phyloP scores from a whole-genome alignment of 2,888 invertebrate genomes.

The Rhagium mordax region DNA sequence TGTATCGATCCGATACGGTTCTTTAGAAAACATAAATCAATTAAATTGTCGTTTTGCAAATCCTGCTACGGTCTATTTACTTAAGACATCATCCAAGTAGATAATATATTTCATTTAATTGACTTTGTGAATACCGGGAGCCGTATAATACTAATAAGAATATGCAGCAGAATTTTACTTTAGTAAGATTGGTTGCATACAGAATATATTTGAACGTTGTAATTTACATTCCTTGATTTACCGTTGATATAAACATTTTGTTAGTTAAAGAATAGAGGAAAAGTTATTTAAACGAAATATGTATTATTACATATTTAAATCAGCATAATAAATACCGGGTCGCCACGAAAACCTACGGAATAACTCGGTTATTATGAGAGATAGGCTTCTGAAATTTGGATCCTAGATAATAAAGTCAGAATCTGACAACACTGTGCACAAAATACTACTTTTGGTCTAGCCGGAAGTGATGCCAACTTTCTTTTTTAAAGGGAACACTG shows the following conservation, averaged over 20 bases:
- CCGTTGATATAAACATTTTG: background rate
- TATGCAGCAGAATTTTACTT: conserved; percentile 13
- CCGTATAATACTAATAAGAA: conserved; percentile 14
- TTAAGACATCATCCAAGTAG: conserved; percentile 58
- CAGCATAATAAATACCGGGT: no score
- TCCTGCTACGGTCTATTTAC: conserved; percentile 57
- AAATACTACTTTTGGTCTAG: no score
- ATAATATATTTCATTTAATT: conserved; percentile 57
- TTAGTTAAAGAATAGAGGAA: no score
- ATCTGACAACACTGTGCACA: no score
- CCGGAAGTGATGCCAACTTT: no score
- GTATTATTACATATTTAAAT: no score
- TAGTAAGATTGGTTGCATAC: conserved; percentile 26
- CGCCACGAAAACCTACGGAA: no score
- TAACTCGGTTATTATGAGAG: no score
- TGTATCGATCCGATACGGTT: conserved; percentile 33
- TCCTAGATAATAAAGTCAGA: no score
- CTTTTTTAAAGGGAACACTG: no score
- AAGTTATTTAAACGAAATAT: no score
- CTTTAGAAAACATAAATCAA: conserved; percentile 43
- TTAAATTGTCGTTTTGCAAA: conserved; percentile 43
- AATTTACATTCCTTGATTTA: background rate
- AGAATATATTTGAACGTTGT: background rate
- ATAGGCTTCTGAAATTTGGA: no score
- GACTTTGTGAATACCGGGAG: conserved; percentile 40